Evolutionary conservation across 2,113 vertebrate genomes (phyloP).

Genomic region (Artemisiospiza belli): DNA sequence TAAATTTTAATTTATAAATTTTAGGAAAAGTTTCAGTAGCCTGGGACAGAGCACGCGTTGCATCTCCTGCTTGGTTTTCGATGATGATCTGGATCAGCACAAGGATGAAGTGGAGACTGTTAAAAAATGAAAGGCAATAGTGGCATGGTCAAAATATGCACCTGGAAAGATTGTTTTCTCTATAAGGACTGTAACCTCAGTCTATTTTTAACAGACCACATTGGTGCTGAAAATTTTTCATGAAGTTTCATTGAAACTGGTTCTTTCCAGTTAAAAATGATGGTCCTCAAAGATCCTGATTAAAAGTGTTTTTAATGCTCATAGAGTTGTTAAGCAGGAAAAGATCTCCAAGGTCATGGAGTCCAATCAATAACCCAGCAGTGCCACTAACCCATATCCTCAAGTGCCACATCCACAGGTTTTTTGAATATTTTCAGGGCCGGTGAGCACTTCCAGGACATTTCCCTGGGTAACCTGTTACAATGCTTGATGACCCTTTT

Average conservation of each 20-base stretch:
- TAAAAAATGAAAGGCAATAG: neutral
- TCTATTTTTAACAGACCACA: neutral
- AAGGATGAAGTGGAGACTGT: neutral
- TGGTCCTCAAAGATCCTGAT: neutral
- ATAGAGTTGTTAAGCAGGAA: neutral
- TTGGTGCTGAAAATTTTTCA: neutral
- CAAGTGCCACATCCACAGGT: accelerated
- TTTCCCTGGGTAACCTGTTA: neutral
- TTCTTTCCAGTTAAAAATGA: neutral
- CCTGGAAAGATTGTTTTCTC: neutral
- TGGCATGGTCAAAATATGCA: neutral
- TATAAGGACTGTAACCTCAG: neutral
- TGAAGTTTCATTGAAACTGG: neutral
- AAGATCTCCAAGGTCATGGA: neutral
- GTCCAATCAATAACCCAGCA: neutral
- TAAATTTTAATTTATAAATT: neutral
- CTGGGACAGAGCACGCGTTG: neutral
- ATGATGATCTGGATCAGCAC: neutral
- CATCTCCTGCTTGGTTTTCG: neutral
- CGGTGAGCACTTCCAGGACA: neutral
- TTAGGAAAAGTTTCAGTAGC: neutral
- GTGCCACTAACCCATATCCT: neutral
- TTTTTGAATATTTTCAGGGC: neutral
- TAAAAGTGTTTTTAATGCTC: neutral
- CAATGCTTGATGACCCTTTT: neutral